These are phyloP conservation scores for Tinea pellionella DNA, from an alignment of 2,888 invertebrate genomes.

Conservation along the genomic window DNA sequence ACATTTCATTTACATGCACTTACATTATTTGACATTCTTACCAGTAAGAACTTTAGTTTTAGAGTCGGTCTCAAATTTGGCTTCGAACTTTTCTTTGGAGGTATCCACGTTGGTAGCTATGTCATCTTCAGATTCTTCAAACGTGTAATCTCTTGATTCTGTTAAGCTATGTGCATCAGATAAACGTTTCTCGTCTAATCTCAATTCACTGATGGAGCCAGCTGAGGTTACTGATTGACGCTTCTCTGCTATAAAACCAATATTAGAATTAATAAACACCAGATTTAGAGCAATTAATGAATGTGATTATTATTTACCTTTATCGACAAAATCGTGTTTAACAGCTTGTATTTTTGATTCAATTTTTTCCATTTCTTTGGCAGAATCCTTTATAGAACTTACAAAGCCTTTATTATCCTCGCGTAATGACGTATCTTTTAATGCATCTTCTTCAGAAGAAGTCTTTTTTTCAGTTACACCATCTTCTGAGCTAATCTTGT, in stretches of 20 bases:
- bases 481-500: slow-evolving; percentile 63
- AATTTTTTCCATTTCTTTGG: slow-evolving; percentile 28
- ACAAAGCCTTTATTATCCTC: slow-evolving; percentile 27
- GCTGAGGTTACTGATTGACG: slow-evolving; percentile 60
- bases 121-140: slow-evolving; percentile 65
- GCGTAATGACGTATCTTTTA: slow-evolving; percentile 24
- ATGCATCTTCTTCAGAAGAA: slow-evolving; percentile 54
- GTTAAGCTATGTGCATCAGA: slow-evolving; percentile 63
- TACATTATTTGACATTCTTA: too few relatives aligned
- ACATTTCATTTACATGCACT: background rate
- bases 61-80: slow-evolving; percentile 35
- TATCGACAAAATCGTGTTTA: slow-evolving; percentile 36
- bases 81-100: slow-evolving; percentile 39
- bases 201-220: slow-evolving; percentile 50
- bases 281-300: background rate
- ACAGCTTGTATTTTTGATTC: slow-evolving; percentile 27
- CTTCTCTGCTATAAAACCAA: slow-evolving; percentile 35
- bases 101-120: slow-evolving; percentile 51
- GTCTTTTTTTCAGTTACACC: slow-evolving; percentile 64
- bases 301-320: slow-evolving; percentile 31
- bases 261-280: background rate
- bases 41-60: slow-evolving; percentile 20
- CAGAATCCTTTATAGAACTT: slow-evolving; percentile 20
- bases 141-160: slow-evolving; percentile 63
- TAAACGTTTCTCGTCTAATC: slow-evolving; percentile 56